Evolutionary conservation across 2,797 vertebrate genomes (phyloP).

Genomic region (Paramormyrops hopkinsi): DNA sequence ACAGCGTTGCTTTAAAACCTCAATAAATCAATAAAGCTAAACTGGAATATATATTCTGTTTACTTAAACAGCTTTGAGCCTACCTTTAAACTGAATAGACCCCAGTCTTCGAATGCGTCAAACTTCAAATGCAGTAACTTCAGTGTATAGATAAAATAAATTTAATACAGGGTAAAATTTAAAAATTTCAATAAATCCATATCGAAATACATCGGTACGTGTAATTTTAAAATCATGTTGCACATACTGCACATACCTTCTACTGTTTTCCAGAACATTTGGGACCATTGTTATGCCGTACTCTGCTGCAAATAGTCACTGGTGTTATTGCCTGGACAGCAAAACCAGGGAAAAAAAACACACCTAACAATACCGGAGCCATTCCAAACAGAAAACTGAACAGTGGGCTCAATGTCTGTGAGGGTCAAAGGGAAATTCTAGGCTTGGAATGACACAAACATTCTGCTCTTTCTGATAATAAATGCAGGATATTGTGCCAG

Average conservation of each 20-base stretch:
- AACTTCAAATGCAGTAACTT: not conserved
- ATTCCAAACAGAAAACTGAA: conserved; percentile 14
- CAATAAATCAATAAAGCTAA: not conserved
- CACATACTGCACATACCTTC: not conserved
- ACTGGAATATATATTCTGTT: not conserved
- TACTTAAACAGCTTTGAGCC: not conserved
- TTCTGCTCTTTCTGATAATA: conserved; percentile 8
- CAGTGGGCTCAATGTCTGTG: not conserved
- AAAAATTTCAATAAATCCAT: not conserved
- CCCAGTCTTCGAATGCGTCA: not conserved
- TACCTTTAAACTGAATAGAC: not conserved
- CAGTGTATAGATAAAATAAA: not conserved
- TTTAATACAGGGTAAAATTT: not conserved
- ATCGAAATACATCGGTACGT: not conserved
- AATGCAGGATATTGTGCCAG: conserved; percentile 17
- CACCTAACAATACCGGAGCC: not conserved
- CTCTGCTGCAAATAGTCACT: conserved; percentile 20
- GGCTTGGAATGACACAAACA: conserved; percentile 21
- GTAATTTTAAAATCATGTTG: not conserved
- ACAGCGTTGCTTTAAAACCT: not conserved
- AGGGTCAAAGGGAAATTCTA: conserved; percentile 33
- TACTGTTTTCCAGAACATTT: conserved; percentile 5
- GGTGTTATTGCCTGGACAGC: conserved; percentile 20
- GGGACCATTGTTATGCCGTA: conserved; percentile 3
- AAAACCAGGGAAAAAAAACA: conserved; percentile 22